Evolutionary conservation across 2,113 vertebrate genomes (phyloP), one percentile per base, ranked within the genome.

Genomic region (Anolis carolinensis): DNA sequence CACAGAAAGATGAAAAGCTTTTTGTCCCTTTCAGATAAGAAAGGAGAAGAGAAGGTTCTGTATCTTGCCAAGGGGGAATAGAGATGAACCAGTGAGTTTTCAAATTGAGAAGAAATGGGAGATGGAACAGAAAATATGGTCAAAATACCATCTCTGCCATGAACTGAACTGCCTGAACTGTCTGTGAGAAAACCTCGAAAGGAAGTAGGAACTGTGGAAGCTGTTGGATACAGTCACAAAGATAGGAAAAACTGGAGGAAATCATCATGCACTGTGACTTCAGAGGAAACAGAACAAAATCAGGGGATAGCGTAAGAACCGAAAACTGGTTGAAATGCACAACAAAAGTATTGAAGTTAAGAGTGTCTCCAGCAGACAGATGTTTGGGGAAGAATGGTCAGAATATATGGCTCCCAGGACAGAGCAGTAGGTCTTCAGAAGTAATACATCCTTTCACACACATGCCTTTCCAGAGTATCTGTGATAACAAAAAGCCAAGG

Each of bases 21-120:
- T 68, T 36, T 81, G 39, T 81, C 65, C 50, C 30, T 70, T 67
- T 70, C 80, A 70, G 65, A 81, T 81, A 81, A 81, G 39, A 50
- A 70, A 81, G 65, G 18, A 68, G 65, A 81, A 81, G 80, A 30
- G 39, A 23, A 32, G 39, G 10, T 81, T 34, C 65, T 71, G 48
- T 71, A 52, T 5, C 7, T 50, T 48, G 32, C 21, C 27, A 70
- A 81, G 30, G 80, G 39, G 36, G 39, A 71, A 30, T n/a, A 71
- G 21, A 76, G 25, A 11, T 30, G 36, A 30, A 13, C 13, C 7
- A 21, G 30, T 50, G 23, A 76, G 52, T 34, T 71, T 20, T 68
- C 13, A 65, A 39, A 63, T 81, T 36, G 27, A 36, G 78, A 25
- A 65, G 59, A 32, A 81, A 63, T 81, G 79, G 63, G 79, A 44